These are phyloP conservation scores for Patella depressa DNA, from an alignment of 2,888 invertebrate species.

Conservation along the genomic window DNA sequence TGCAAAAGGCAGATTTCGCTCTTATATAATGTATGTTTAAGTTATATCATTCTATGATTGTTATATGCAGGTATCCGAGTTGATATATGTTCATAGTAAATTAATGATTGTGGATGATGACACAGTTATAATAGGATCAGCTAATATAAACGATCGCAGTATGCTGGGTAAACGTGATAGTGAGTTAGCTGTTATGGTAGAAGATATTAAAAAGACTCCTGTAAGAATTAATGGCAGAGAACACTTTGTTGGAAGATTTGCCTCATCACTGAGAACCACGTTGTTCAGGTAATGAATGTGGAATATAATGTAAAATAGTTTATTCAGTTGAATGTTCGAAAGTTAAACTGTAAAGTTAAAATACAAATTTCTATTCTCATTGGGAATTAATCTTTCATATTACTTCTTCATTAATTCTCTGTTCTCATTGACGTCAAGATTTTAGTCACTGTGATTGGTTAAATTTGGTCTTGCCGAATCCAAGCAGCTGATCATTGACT, in stretches of 20 bases:
- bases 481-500: too few species aligned
- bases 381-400: too few species aligned
- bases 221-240: conserved; percentile 84
- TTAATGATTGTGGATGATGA: conserved; percentile 94
- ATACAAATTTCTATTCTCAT: too few species aligned
- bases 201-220: conserved; percentile 75
- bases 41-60: too few species aligned
- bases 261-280: conserved; percentile 85
- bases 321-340: too few species aligned
- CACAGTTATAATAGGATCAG: conserved; percentile 93
- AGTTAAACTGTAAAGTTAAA: too few species aligned
- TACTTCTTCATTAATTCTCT: too few species aligned
- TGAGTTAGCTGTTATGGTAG: conserved; percentile 86
- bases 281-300: conserved; percentile 77
- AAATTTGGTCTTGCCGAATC: too few species aligned
- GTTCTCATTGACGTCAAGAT: too few species aligned
- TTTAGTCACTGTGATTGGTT: too few species aligned
- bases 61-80: conserved; percentile 81
- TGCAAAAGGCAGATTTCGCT: too few species aligned
- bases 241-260: conserved; percentile 88
- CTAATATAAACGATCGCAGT: conserved; percentile 97
- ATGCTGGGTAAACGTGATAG: conserved; percentile 95
- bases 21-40: too few species aligned
- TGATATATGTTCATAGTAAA: conserved; percentile 98
- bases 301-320: background rate